Percentiles rank a stretch among this genome's conserved stretches.
phyloP scores from a whole-genome alignment of 2,888 invertebrate genomes.

The Tetragonula carbonaria region DNA sequence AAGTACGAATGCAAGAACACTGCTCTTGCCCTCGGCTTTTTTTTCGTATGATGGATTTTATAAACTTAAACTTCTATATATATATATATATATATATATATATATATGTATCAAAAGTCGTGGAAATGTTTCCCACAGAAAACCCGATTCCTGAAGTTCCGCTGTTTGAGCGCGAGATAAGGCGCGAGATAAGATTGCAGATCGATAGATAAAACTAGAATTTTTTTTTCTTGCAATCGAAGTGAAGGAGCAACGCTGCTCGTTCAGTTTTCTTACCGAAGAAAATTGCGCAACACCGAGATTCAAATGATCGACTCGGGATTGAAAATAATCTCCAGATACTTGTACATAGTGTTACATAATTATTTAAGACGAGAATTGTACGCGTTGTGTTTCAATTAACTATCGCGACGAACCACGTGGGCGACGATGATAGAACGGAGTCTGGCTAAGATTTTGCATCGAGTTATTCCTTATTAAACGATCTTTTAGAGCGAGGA shows the following conservation, averaged over 20 bases:
- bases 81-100: too few species aligned
- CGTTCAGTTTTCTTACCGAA: too few species aligned
- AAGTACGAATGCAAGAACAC: too few species aligned
- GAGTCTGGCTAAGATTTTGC: background rate
- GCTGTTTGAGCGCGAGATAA: conserved; percentile 20
- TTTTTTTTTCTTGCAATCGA: background rate
- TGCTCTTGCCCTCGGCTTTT: too few species aligned
- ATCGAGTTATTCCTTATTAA: background rate
- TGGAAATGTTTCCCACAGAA: background rate
- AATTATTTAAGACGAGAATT: too few species aligned
- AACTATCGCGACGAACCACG: too few species aligned
- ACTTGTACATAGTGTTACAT: too few species aligned
- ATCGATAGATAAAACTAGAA: conserved; percentile 12
- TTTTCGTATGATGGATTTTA: too few species aligned
- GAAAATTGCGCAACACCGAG: background rate
- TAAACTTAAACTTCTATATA: too few species aligned
- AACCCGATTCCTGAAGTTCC: background rate
- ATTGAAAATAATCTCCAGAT: too few species aligned
- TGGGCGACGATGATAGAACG: background rate
- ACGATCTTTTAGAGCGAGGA: background rate
- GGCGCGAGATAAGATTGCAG: background rate
- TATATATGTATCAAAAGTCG: background rate
- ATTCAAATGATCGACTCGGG: background rate
- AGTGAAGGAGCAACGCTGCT: too few species aligned
- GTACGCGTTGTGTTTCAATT: too few species aligned